Conservation (phyloP, 1,140 invertebrate species). For the Gryon sp. region DNA sequence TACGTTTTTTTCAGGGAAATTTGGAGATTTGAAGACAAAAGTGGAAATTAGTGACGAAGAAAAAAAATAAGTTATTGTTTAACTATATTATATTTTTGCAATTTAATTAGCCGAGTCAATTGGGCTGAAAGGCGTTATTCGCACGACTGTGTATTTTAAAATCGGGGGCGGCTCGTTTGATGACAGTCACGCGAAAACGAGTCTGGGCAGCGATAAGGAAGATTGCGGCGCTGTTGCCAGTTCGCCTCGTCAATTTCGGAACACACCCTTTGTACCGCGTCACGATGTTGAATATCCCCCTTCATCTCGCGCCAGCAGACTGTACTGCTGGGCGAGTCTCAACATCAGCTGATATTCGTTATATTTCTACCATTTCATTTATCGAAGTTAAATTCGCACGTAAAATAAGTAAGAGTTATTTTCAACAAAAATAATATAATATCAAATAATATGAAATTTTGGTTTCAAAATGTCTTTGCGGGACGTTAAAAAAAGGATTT, state of each 20-base stretch:
- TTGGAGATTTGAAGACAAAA: no score
- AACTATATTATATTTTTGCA: constrained; percentile 9
- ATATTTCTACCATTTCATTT: no score
- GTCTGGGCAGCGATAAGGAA: constrained; percentile 69
- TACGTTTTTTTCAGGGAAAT: no score
- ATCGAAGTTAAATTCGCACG: no score
- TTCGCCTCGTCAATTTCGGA: constrained; percentile 66
- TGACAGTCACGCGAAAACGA: constrained; percentile 70
- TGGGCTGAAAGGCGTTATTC: constrained; percentile 35
- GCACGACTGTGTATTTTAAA: constrained; percentile 31
- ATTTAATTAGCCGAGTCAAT: constrained; percentile 36
- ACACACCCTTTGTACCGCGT: constrained; percentile 62
- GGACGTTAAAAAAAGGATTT: no score
- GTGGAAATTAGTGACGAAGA: no score
- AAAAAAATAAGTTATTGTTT: constrained; percentile 2
- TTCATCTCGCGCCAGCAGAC: constrained; percentile 27
- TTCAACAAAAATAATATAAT: no score
- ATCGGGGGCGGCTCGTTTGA: constrained; percentile 67
- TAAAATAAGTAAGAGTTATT: no score
- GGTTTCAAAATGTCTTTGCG: no score
- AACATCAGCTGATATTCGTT: constrained; percentile 42
- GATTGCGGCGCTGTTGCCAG: constrained; percentile 70
- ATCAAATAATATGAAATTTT: no score
- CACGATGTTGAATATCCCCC: constrained; percentile 32
- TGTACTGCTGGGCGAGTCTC: constrained; percentile 23